Conservation (phyloP, 2,888 invertebrate genomes). For the Apocheima hispidaria region DNA sequence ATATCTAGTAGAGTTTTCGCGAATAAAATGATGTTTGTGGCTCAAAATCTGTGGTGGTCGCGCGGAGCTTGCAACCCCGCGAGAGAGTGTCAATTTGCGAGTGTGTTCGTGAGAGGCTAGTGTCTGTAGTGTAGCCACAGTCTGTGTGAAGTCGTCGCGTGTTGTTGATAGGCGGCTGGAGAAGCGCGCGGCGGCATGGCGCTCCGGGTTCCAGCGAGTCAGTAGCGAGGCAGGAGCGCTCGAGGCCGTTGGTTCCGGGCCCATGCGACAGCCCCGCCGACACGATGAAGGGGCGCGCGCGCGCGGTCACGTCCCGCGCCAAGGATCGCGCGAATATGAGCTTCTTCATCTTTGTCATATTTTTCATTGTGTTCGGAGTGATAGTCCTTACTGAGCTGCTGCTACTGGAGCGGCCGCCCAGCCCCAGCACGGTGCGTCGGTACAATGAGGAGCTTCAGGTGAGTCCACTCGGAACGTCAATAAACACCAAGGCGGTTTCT, state of each 20-base stretch:
- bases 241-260: conserved; percentile 59
- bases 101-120: conserved; percentile 32
- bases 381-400: conserved; percentile 95
- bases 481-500: conserved; percentile 29
- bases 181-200: conserved; percentile 56
- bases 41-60: conserved; percentile 18
- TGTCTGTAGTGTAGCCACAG: conserved; percentile 25
- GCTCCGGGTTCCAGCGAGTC: conserved; percentile 62
- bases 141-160: conserved; percentile 57
- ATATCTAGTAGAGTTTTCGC: background rate
- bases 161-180: conserved; percentile 61
- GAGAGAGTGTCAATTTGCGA: conserved; percentile 37
- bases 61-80: conserved; percentile 40
- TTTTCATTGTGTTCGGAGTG: conserved; percentile 95
- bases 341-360: conserved; percentile 95
- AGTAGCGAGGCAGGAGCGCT: conserved; percentile 63
- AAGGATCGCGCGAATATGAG: conserved; percentile 95
- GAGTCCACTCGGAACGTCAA: conserved; percentile 41
- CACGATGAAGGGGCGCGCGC: conserved; percentile 82
- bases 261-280: conserved; percentile 64
- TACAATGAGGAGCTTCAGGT: conserved; percentile 91
- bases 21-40: conserved; percentile 15
- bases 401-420: conserved; percentile 81
- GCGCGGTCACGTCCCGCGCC: conserved; percentile 83
- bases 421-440: conserved; percentile 84